phyloP scores from a whole-genome alignment of 2,888 invertebrate species.

The Agrochola lychnidis region DNA sequence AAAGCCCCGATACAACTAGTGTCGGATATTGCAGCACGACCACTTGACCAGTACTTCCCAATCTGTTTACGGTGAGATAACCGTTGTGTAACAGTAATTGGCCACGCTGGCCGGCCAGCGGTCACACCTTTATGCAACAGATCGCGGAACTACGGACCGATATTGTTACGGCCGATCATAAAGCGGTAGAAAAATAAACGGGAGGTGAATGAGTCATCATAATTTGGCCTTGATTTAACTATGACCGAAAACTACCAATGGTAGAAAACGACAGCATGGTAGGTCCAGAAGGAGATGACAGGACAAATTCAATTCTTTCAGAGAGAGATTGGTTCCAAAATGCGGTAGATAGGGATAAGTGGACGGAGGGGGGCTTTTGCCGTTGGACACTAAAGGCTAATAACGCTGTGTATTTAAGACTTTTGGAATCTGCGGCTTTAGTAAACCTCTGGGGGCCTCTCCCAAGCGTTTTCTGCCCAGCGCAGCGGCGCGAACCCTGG shows the following conservation, averaged over 20 bases:
- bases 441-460: neutral
- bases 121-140: conserved; percentile 71
- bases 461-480: neutral
- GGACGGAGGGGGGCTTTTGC: no score
- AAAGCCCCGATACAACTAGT: conserved; percentile 3
- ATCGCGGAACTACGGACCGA: conserved; percentile 66
- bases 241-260: neutral
- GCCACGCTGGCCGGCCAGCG: conserved; percentile 61
- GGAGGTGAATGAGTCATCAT: conserved; percentile 24
- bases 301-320: neutral
- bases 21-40: conserved; percentile 52
- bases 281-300: no score
- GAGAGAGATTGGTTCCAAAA: neutral
- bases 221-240: neutral
- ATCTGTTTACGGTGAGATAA: conserved; percentile 71
- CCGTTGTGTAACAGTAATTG: conserved; percentile 59
- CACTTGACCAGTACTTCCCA: conserved; percentile 59
- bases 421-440: neutral
- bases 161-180: conserved; percentile 41
- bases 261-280: neutral
- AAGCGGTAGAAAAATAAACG: neutral
- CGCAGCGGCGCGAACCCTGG: no score
- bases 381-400: no score
- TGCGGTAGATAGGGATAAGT: neutral
- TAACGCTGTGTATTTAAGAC: no score